Evolutionary conservation across 2,797 vertebrate species (phyloP).

Genomic region (Semotilus atromaculatus): DNA sequence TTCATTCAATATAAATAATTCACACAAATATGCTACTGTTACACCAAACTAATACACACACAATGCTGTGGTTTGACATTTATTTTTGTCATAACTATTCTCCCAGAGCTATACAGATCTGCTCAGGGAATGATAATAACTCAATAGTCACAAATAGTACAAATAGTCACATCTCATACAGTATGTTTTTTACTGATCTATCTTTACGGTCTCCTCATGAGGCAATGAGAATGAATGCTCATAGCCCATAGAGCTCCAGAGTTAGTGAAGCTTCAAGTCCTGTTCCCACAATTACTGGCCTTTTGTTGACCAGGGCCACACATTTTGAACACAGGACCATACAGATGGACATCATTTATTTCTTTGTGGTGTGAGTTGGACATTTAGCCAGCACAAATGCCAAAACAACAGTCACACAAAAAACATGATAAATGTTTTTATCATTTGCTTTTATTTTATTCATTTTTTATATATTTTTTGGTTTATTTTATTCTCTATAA

Average conservation of each 20-base stretch:
- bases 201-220: background rate
- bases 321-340: conserved; percentile 16
- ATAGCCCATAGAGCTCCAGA: background rate
- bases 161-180: background rate
- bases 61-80: background rate
- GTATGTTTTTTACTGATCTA: background rate
- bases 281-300: background rate
- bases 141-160: background rate
- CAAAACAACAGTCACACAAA: background rate
- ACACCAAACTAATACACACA: background rate
- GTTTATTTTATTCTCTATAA: background rate
- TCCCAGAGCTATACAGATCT: background rate
- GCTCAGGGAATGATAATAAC: background rate
- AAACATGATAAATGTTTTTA: background rate
- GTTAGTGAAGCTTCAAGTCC: conserved; percentile 4
- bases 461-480: background rate
- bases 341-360: background rate
- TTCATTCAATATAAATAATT: background rate
- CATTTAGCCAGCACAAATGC: background rate
- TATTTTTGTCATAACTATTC: conserved; percentile 4
- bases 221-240: background rate
- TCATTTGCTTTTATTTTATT: no score
- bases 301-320: conserved; percentile 22
- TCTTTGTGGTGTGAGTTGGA: background rate
- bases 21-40: background rate